Conservation (phyloP, 2,113 vertebrate species). For the Dipodomys ordii region DNA sequence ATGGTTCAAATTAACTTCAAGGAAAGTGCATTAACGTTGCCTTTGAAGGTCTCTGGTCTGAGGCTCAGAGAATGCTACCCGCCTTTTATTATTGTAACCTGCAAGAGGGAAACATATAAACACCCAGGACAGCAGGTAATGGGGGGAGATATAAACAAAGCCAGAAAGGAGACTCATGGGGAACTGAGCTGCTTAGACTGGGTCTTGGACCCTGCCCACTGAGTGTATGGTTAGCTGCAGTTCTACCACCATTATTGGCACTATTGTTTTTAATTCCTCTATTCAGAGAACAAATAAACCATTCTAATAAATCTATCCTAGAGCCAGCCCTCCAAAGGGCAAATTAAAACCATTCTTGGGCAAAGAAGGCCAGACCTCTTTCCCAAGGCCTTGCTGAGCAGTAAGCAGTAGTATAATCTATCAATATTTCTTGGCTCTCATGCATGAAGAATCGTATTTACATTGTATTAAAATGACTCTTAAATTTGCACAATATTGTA, state of each 20-base stretch:
- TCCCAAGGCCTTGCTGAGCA: conserved; percentile 84
- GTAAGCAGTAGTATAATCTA: conserved; percentile 83
- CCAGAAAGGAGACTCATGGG: conserved; percentile 74
- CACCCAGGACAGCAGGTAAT: conserved; percentile 83
- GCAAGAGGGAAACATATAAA: conserved; percentile 85
- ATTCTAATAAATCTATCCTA: conserved; percentile 79
- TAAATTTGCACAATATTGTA: conserved; percentile 89
- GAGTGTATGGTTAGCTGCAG: conserved; percentile 39
- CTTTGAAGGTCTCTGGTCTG: conserved; percentile 86
- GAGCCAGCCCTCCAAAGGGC: conserved; percentile 76
- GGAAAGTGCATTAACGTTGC: conserved; percentile 85
- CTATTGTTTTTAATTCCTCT: conserved; percentile 78
- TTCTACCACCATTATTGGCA: conserved; percentile 63
- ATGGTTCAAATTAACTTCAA: conserved; percentile 89
- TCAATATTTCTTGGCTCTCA: conserved; percentile 86
- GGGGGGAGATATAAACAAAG: conserved; percentile 84
- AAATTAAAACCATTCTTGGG: conserved; percentile 85
- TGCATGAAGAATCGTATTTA: conserved; percentile 87
- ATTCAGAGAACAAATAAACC: conserved; percentile 73
- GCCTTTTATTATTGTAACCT: conserved; percentile 86
- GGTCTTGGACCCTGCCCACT: conserved; percentile 48
- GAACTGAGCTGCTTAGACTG: conserved; percentile 49
- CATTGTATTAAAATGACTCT: conserved; percentile 87
- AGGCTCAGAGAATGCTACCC: conserved; percentile 83
- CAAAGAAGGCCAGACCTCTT: conserved; percentile 82